Evolutionary conservation across 2,113 vertebrate species (phyloP).

Genomic region (Hyla sarda): DNA sequence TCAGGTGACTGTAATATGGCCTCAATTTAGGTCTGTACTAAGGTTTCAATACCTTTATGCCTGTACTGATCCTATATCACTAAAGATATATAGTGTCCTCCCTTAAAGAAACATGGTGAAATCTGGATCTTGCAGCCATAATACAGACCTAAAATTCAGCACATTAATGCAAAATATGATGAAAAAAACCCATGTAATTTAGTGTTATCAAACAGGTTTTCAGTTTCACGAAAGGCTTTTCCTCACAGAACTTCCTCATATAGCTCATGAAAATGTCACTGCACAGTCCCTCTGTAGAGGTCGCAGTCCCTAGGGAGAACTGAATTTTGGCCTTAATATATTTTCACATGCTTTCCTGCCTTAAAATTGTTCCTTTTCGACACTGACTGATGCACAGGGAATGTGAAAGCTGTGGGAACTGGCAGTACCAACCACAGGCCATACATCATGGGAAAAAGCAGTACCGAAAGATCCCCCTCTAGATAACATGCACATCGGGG

Average conservation of each 20-base stretch:
- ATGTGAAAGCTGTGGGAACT: slow-evolving; percentile 83
- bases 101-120: no score
- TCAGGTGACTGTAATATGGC: neutral
- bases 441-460: slow-evolving; percentile 73
- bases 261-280: slow-evolving; percentile 81
- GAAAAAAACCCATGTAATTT: neutral
- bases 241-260: slow-evolving; percentile 75
- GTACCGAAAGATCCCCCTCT: slow-evolving; percentile 62
- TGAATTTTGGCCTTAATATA: slow-evolving; percentile 75
- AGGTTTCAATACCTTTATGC: no score
- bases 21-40: neutral
- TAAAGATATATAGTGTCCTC: neutral
- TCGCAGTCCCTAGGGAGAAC: slow-evolving; percentile 75
- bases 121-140: neutral
- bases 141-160: neutral
- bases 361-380: slow-evolving; percentile 79
- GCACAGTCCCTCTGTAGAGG: slow-evolving; percentile 75
- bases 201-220: neutral
- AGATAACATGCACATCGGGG: slow-evolving; percentile 56
- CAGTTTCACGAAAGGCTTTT: neutral
- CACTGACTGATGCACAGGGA: slow-evolving; percentile 81
- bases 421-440: slow-evolving; percentile 72
- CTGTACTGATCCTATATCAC: no score
- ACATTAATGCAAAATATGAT: no score
- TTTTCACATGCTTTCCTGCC: slow-evolving; percentile 84